Base-by-base conservation (phyloP, 2,113 vertebrate species). In the Saccopteryx leptura region DNA sequence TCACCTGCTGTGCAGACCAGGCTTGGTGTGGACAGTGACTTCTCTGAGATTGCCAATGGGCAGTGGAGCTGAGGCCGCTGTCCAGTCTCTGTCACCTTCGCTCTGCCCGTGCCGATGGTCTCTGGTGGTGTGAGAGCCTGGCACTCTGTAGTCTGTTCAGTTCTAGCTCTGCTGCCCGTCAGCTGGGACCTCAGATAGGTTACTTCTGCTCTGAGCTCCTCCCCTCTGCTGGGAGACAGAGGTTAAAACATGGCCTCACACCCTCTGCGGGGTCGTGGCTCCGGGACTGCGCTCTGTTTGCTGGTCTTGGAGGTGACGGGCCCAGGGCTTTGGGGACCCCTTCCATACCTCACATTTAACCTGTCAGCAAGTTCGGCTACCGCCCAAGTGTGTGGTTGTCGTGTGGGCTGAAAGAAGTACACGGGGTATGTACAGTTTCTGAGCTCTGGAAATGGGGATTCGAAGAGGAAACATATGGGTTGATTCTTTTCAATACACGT, bases 391-490 rank as follows among this genome's bases (percentile, higher is more conserved):
- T 33, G 1, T 0, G 4, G 1, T 28, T 54, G 4, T 63, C 0
- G 4, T 46, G 82, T 26, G 80, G 80, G 26, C 7, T 50, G 21
- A 12, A 7, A 2, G 23, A 31, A 19, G 87, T 7, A 1, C 18
- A 1, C 10, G 24, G 19, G 2, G 1, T 3, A 0, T 1, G 3
- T 9, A 0, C 2, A 6, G 74, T 31, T 4, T 15, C 63, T 3
- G 15, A 52, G 65, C 58, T 72, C 17, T 66, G 1, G 26, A 33
- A 18, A 10, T 10, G 68, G 0, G 9, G 48, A 26, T 12, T n/a
- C 31, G 17, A 0, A 63, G 56, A 19, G 21, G 28, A 63, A 12
- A 14, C 7, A 2, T 18, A 0, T 14, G 4, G 26, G 10, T 15
- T 28, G 18, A 4, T 12, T 18, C 28, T 68, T 74, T 15, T 4